A percentile compares a stretch with the other conserved stretches of the same genome.
Conservation (phyloP, 2,113 vertebrate species). For the Pangasianodon gigas region DNA sequence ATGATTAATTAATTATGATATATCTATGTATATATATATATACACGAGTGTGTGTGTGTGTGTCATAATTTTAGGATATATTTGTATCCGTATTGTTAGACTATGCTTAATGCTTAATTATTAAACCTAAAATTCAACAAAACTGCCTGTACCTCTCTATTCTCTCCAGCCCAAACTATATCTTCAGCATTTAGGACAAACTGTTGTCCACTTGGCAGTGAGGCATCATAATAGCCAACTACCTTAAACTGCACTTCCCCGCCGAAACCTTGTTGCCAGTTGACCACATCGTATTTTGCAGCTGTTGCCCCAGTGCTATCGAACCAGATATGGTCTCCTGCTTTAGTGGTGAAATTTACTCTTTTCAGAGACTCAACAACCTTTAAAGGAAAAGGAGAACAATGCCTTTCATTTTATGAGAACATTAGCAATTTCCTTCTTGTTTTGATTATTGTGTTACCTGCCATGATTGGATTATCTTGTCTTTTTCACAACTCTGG, state of each 20-base stretch:
- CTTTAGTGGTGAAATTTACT: slow-evolving; percentile 67
- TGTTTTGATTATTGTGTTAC: slow-evolving; percentile 51
- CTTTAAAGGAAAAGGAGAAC: slow-evolving; percentile 42
- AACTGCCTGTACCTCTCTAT: neutral
- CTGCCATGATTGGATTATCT: slow-evolving; percentile 61
- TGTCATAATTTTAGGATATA: neutral
- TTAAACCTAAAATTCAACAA: neutral
- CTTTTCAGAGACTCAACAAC: slow-evolving; percentile 56
- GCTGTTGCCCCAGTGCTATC: slow-evolving; percentile 68
- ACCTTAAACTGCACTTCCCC: slow-evolving; percentile 64
- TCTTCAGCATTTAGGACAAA: slow-evolving; percentile 63
- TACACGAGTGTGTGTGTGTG: too few species aligned
- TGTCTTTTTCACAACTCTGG: slow-evolving; percentile 58
- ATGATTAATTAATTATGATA: too few species aligned
- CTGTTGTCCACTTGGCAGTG: slow-evolving; percentile 62
- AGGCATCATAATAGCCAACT: slow-evolving; percentile 74
- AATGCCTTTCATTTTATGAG: neutral
- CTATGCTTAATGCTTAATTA: neutral
- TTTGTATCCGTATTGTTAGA: neutral
- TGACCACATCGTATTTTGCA: slow-evolving; percentile 72
- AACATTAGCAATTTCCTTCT: neutral
- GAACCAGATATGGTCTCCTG: slow-evolving; percentile 69
- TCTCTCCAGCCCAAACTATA: slow-evolving; percentile 66
- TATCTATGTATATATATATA: too few species aligned
- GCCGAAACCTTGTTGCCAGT: slow-evolving; percentile 66